Conservation (phyloP, 2,888 invertebrate species). For the Drosophila stalkeri region DNA sequence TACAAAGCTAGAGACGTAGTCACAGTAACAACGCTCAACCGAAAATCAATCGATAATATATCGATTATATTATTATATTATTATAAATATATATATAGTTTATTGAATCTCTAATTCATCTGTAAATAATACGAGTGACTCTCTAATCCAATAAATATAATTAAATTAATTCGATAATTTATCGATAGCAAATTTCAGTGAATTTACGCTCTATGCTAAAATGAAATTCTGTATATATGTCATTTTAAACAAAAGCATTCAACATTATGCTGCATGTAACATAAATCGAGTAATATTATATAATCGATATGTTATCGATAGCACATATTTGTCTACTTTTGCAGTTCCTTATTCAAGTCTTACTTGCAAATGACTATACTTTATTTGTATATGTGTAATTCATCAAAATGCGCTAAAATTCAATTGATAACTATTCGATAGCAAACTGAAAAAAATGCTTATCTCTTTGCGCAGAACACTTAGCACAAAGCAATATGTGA, state of each 20-base stretch:
- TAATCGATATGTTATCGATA: background rate
- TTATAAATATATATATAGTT: no score
- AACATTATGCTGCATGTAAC: background rate
- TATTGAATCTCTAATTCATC: no score
- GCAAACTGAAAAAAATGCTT: background rate
- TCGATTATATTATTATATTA: no score
- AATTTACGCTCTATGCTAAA: background rate
- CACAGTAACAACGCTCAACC: background rate
- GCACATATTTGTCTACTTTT: background rate
- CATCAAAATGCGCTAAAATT: background rate
- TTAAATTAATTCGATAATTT: background rate
- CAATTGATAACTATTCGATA: background rate
- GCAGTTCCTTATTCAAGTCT: background rate
- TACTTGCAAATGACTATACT: background rate
- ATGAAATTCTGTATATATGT: background rate
- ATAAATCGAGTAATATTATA: background rate
- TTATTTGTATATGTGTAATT: background rate
- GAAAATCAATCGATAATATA: background rate
- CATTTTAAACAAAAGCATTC: background rate
- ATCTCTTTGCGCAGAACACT: background rate
- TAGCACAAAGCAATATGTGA: background rate
- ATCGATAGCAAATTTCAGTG: background rate
- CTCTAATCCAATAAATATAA: no score
- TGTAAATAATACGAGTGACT: no score
- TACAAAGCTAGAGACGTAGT: constrained; percentile 2